Conservation (phyloP, 2,888 invertebrate genomes). For the Chalcosyrphus nemorum region DNA sequence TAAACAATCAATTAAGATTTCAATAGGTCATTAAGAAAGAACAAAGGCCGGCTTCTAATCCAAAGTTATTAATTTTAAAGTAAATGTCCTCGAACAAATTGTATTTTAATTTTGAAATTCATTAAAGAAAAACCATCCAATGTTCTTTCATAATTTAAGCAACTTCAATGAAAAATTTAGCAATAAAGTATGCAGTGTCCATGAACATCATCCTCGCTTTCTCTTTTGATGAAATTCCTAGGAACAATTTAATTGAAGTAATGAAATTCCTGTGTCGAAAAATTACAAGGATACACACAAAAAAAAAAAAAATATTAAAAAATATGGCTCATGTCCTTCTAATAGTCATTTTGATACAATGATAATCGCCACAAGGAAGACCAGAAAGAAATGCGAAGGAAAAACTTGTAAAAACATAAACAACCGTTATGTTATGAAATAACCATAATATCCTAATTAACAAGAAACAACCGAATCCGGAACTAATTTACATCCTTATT, state of each 20-base stretch:
- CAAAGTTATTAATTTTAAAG: neutral
- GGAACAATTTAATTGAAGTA: neutral
- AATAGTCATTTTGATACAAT: neutral
- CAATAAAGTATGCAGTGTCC: neutral
- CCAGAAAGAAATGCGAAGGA: neutral
- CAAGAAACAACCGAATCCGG: neutral
- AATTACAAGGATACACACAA: neutral
- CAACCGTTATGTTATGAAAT: neutral
- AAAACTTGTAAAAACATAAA: neutral
- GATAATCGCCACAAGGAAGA: neutral
- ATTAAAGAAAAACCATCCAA: neutral
- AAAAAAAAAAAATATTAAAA: neutral
- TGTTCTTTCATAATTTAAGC: neutral
- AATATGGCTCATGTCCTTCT: neutral
- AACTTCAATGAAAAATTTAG: neutral
- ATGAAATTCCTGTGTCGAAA: conserved; percentile 2
- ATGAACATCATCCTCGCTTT: neutral
- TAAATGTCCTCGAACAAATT: neutral
- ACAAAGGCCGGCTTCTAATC: neutral
- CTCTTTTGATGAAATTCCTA: neutral
- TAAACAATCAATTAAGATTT: too few species aligned
- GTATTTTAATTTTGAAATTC: neutral
- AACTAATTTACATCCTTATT: conserved; percentile 17
- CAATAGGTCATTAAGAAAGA: neutral
- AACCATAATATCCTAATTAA: neutral